Evolutionary conservation across 1,140 invertebrate species (phyloP).

Genomic region (Leptinotarsa undecemlineata): DNA sequence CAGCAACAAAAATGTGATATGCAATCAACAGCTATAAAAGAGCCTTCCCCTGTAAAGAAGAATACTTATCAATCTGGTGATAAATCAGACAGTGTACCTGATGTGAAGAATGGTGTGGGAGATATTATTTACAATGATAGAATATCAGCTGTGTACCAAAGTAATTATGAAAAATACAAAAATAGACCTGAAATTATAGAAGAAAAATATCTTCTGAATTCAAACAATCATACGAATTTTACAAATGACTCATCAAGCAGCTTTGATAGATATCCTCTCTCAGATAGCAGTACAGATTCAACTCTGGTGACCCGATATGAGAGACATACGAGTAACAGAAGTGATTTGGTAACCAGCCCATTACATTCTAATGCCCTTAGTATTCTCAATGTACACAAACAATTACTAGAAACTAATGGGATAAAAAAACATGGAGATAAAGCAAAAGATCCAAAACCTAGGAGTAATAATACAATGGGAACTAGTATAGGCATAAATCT

Average conservation of each 20-base stretch:
- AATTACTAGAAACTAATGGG: slow-evolving; percentile 18
- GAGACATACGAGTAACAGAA: slow-evolving; percentile 23
- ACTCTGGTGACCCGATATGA: slow-evolving; percentile 45
- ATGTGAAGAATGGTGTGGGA: slow-evolving; percentile 43
- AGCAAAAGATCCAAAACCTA: slow-evolving; percentile 22
- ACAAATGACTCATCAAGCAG: slow-evolving; percentile 20
- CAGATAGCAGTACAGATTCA: slow-evolving; percentile 44
- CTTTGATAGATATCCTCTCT: slow-evolving; percentile 34
- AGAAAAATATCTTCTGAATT: not conserved
- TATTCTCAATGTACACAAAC: slow-evolving; percentile 38
- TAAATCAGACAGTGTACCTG: slow-evolving; percentile 51
- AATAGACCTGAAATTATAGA: not conserved
- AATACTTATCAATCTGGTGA: slow-evolving; percentile 50
- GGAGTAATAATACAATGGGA: slow-evolving; percentile 23
- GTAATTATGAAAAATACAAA: not conserved
- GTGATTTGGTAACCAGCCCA: slow-evolving; percentile 31
- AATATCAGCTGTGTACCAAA: not conserved
- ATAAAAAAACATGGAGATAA: not conserved
- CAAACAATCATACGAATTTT: not conserved
- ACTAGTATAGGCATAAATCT: slow-evolving; percentile 35
- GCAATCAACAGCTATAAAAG: not conserved
- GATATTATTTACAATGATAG: slow-evolving; percentile 22
- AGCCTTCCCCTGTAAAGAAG: slow-evolving; percentile 26
- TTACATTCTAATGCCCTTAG: slow-evolving; percentile 36
- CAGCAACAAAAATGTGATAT: not conserved